Evolutionary conservation across 2,888 invertebrate genomes (phyloP), one percentile per base, ranked within the genome.

Genomic region (Tetheella fluctuosa): DNA sequence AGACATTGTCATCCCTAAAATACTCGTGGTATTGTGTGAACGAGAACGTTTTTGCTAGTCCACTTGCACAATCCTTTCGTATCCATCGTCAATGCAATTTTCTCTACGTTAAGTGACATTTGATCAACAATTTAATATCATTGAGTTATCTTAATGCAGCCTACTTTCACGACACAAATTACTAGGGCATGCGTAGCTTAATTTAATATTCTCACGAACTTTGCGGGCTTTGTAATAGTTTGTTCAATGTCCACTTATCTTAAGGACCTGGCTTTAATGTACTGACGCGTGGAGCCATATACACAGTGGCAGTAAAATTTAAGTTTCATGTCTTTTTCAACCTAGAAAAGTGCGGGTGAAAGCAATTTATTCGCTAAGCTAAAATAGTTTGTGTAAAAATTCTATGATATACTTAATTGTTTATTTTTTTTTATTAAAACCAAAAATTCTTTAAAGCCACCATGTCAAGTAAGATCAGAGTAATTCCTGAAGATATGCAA

Each of bases 211-310:
- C 61, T 63, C 60, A 59, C 25, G 54, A 39, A n/a, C n/a, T 39
- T 39, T 39, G 54, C 54, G 23, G 58, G 68, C 70, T 71, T 77
- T 74, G 77, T 74, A 71, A 73, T 71, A 66, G 67, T 75, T 79
- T 74, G 73, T 71, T 64, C 71, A 73, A 73, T 71, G 69, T 74
- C 74, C 74, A 76, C 73, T 79, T 78, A 75, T 65, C 67, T 63
- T 69, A 67, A 59, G 54, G 61, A 54, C 59, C 57, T 39, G 48
- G 59, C 63, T 63, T 68, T 10, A 65, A 59, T 52, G 52, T 56
- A 59, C n/a, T n/a, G 39, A 39, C n/a, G n/a, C n/a, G 39, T 39
- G n/a, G 4, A 39, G 2, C 30, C 34, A 39, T 39, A 37, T 2
- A 39, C 39, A 39, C 39, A 39, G 39, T n/a, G n/a, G n/a, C n/a